Evolutionary conservation across 2,888 invertebrate species (phyloP).

Genomic region (Oligia fasciuncula): DNA sequence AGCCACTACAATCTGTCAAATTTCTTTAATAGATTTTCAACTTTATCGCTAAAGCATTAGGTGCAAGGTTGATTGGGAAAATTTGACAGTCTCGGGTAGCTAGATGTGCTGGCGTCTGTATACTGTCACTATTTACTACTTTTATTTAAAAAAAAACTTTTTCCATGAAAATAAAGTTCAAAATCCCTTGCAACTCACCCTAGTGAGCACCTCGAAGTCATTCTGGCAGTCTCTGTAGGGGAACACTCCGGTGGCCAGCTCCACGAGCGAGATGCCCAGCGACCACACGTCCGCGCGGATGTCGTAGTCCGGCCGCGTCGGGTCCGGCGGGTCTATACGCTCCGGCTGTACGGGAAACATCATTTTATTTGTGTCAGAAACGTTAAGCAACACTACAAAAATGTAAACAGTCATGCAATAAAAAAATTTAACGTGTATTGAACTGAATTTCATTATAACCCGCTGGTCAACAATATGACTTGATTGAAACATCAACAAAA

Average conservation of each 20-base stretch:
- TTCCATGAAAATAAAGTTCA: neutral
- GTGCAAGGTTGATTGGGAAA: no score
- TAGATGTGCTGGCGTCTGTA: no score
- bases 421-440: neutral
- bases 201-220: slow-evolving; percentile 98
- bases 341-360: slow-evolving; percentile 93
- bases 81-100: no score
- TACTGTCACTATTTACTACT: no score
- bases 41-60: no score
- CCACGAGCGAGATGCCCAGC: slow-evolving; percentile 98
- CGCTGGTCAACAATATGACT: neutral
- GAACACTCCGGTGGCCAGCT: slow-evolving; percentile 98
- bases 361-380: neutral
- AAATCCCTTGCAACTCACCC: slow-evolving; percentile 85
- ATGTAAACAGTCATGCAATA: neutral
- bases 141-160: no score
- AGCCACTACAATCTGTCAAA: no score
- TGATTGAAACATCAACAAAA: neutral
- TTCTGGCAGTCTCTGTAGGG: slow-evolving; percentile 98
- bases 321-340: slow-evolving; percentile 98
- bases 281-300: slow-evolving; percentile 99
- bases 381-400: neutral
- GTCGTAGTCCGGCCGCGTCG: slow-evolving; percentile 98
- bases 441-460: neutral
- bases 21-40: no score